Conservation (phyloP, 2,113 vertebrate genomes). For the Chloropsis cyanopogon region DNA sequence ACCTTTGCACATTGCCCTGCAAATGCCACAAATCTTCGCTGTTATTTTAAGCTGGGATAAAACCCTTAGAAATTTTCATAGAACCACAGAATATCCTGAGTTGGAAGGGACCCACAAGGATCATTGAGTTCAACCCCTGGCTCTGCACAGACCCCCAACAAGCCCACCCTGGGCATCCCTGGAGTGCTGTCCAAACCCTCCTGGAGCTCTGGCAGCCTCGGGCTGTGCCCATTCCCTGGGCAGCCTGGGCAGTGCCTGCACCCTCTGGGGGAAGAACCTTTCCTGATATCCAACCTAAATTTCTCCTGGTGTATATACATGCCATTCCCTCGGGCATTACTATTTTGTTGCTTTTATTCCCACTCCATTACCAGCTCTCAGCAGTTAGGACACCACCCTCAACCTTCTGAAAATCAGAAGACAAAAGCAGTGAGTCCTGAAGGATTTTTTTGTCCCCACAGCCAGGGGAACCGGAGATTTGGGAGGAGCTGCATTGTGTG, state of each 20-base stretch:
- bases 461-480: not conserved
- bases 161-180: no score
- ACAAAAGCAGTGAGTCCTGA: not conserved
- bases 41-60: not conserved
- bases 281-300: not conserved
- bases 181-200: fast-evolving
- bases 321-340: not conserved
- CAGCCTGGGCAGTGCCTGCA: not conserved
- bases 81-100: not conserved
- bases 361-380: not conserved
- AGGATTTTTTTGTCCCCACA: not conserved
- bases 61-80: not conserved
- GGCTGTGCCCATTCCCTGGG: fast-evolving
- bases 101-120: not conserved
- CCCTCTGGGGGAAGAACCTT: not conserved
- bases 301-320: not conserved
- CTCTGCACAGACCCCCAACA: not conserved
- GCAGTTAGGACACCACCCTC: fast-evolving
- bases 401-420: not conserved
- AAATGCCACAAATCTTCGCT: not conserved
- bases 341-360: not conserved
- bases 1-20: not conserved
- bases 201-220: not conserved
- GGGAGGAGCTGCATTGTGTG: not conserved
- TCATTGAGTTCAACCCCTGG: fast-evolving